Percentiles rank a stretch among this genome's conserved stretches.
Conservation (phyloP, 1,140 invertebrate species). For the Bombus terrestris region DNA sequence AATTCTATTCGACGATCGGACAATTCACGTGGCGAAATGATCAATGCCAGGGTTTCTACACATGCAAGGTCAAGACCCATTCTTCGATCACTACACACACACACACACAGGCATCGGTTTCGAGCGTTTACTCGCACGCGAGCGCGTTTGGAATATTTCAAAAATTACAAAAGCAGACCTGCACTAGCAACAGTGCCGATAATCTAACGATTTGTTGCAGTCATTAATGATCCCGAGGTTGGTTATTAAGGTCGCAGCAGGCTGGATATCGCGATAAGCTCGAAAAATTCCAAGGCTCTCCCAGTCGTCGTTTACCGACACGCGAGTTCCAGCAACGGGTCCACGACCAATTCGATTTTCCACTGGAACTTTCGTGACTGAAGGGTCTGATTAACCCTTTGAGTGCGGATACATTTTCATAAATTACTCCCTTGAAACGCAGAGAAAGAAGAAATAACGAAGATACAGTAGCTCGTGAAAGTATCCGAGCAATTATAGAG, state of each 20-base stretch:
- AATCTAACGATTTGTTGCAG: background rate
- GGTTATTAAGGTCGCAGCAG: slow-evolving; percentile 4
- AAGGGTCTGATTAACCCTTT: background rate
- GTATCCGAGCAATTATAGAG: background rate
- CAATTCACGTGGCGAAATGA: background rate
- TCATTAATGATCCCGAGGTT: slow-evolving; percentile 25
- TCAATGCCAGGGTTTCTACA: background rate
- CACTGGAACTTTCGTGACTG: background rate
- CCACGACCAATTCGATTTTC: background rate
- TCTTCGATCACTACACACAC: background rate
- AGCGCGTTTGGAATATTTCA: slow-evolving; percentile 5
- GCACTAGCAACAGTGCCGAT: background rate
- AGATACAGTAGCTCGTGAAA: too few relatives aligned
- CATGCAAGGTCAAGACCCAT: background rate
- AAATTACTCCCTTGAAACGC: background rate
- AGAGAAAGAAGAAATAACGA: too few relatives aligned
- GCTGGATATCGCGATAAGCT: slow-evolving; percentile 22
- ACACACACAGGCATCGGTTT: background rate
- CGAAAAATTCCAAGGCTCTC: slow-evolving; percentile 47
- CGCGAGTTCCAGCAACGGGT: slow-evolving; percentile 27
- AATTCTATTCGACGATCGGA: background rate
- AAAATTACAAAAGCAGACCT: background rate
- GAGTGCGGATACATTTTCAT: background rate
- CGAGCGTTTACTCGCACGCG: slow-evolving; percentile 27
- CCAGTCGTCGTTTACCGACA: slow-evolving; percentile 31